Conservation (phyloP, 2,113 vertebrate species). For the Oreochromis aureus region DNA sequence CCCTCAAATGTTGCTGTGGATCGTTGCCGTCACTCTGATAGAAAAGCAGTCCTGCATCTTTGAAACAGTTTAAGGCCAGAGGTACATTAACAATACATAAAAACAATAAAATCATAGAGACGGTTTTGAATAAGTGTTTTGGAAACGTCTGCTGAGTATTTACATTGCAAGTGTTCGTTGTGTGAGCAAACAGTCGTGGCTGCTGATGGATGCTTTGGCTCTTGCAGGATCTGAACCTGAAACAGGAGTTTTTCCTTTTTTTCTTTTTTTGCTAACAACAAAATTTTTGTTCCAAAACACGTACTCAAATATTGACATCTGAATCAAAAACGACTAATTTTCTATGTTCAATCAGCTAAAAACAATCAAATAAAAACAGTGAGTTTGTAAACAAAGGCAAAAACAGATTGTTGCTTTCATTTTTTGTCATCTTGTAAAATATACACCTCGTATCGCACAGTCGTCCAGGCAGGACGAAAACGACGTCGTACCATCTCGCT, state of each 20-base stretch:
- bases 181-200: not conserved
- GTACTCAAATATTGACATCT: not conserved
- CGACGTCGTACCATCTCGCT: not conserved
- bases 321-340: not conserved
- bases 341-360: not conserved
- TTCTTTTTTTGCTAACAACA: not conserved
- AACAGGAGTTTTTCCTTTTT: not conserved
- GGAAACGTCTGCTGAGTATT: not conserved
- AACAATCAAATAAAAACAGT: not conserved
- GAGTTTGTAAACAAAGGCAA: slow-evolving; percentile 18
- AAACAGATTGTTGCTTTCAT: not conserved
- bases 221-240: not conserved
- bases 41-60: slow-evolving; percentile 16
- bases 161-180: not conserved
- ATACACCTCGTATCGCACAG: slow-evolving; percentile 17
- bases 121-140: not conserved
- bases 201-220: not conserved
- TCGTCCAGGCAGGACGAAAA: not conserved
- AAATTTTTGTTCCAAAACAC: not conserved
- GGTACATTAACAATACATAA: slow-evolving; percentile 25
- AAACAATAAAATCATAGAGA: not conserved
- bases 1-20: not conserved
- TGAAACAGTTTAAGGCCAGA: slow-evolving; percentile 61
- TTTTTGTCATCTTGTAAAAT: slow-evolving; percentile 33
- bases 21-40: not conserved